Base-by-base conservation (phyloP, 2,113 vertebrate species). In the Muntiacus muntjak region DNA sequence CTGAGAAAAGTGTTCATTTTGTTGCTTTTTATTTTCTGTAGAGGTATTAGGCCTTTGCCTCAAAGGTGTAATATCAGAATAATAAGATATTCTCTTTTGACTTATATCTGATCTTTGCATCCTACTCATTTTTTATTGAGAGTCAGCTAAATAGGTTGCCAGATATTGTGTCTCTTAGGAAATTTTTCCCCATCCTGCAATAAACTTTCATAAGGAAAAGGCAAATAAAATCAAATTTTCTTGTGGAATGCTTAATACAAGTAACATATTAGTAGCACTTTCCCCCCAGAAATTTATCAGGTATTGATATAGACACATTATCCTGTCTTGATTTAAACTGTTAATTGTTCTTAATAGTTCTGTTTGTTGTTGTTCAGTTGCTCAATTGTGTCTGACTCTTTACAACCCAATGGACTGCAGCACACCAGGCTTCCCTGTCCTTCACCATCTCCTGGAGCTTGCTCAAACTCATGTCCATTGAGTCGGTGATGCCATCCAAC, bases 141-240 rank as follows among this genome's bases (percentile, higher is more conserved):
- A 92, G 98, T 99, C 98, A 98, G 98, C 98, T 97, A 55, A 47
- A 97, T 85, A 94, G 64, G 84, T 82, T 98, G 97, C 98, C 97
- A 98, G 98, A 98, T 98, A 99, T 98, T 98, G 98, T 98, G 96
- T 98, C 96, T 97, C 98, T 98, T 97, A 98, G 98, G 98, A 99
- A 98, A 97, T 98, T 98, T 98, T 99, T 99, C 98, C 99, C 97
- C 99, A 99, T 98, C 97, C 97, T 98, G 92, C 95, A 98, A 95
- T 97, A 98, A 98, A 98, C 96, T 98, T 98, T 98, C 97, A 97
- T 87, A 98, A 97, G 96, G 97, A 99, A 99, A 98, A 99, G 94
- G 96, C 98, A 98, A 98, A 98, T 98, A 97, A 98, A 98, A 97
- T 98, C 97, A 98, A 96, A 96, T 98, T 99, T 98, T 98, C 98